These are phyloP conservation scores for Enteromius argenteus DNA, from an alignment of 2,797 vertebrate genomes.

Conservation along the genomic window DNA sequence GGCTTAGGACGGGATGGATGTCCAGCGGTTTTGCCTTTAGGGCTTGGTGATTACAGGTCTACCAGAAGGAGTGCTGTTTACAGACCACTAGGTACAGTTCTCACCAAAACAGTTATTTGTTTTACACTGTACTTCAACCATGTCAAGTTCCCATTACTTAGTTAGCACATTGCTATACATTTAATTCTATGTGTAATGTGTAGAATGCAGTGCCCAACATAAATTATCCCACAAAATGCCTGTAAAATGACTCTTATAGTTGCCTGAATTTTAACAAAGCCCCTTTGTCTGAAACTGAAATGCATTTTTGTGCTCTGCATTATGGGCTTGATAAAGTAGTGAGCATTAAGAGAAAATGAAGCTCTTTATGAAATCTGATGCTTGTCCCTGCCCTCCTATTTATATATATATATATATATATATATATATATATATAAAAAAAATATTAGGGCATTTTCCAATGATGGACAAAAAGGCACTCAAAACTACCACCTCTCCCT, in stretches of 20 bases:
- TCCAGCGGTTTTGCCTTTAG: slow-evolving; percentile 35
- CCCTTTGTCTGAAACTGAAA: slow-evolving; percentile 55
- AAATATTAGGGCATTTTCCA: slow-evolving; percentile 38
- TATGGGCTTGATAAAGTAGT: slow-evolving; percentile 20
- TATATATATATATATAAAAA: not conserved
- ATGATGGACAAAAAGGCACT: not conserved
- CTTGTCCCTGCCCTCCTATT: not conserved
- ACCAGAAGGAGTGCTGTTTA: slow-evolving; percentile 47
- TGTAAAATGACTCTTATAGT: slow-evolving; percentile 19
- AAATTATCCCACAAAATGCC: slow-evolving; percentile 23
- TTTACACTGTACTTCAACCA: slow-evolving; percentile 49
- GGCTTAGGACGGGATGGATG: slow-evolving; percentile 32
- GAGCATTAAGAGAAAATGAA: slow-evolving; percentile 31
- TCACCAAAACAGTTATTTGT: slow-evolving; percentile 54
- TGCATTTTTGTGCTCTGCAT: slow-evolving; percentile 44
- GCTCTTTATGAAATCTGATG: slow-evolving; percentile 37
- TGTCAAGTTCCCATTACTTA: slow-evolving; percentile 29
- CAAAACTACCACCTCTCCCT: not conserved
- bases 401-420: not conserved
- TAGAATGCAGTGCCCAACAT: slow-evolving; percentile 2
- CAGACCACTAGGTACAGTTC: slow-evolving; percentile 45
- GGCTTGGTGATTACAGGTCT: slow-evolving; percentile 65
- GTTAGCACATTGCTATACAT: not conserved
- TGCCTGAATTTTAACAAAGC: slow-evolving; percentile 44
- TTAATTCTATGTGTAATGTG: not conserved